A percentile compares a stretch with the other conserved stretches of the same genome.
Conservation (phyloP, 2,888 invertebrate species). For the Caenorhabditis angaria region DNA sequence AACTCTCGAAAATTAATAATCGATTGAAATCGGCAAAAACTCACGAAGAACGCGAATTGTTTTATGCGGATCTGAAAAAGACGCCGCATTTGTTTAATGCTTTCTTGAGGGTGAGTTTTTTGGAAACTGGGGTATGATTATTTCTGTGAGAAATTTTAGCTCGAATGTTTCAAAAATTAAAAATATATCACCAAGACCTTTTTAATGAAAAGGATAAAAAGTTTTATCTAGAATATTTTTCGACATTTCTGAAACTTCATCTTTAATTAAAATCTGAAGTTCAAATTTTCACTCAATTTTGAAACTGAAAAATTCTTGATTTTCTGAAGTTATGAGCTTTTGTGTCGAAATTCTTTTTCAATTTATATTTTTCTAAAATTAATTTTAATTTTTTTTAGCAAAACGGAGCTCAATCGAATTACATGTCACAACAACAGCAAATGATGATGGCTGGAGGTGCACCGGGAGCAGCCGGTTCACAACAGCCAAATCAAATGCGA, state of each 20-base stretch:
- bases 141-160: neutral
- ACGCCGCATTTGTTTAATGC: slow-evolving; percentile 95
- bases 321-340: too few relatives aligned
- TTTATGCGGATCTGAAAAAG: slow-evolving; percentile 87
- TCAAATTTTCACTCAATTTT: too few relatives aligned
- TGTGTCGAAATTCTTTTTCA: neutral
- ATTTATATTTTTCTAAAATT: neutral
- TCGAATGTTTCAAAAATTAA: neutral
- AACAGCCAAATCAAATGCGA: neutral
- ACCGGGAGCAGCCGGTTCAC: neutral
- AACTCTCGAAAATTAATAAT: slow-evolving; percentile 81
- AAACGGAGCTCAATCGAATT: neutral
- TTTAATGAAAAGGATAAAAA: too few relatives aligned
- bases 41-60: slow-evolving; percentile 82
- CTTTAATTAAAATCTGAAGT: too few relatives aligned
- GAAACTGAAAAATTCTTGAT: too few relatives aligned
- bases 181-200: neutral
- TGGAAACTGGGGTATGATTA: neutral
- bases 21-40: slow-evolving; percentile 89
- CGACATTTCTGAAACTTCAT: too few relatives aligned
- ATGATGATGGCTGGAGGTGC: slow-evolving; percentile 3
- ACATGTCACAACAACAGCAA: neutral
- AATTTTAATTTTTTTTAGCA: neutral
- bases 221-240: neutral
- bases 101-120: slow-evolving; percentile 78